phyloP scores from a whole-genome alignment of 2,113 vertebrate species.

The Elgaria multicarinata region DNA sequence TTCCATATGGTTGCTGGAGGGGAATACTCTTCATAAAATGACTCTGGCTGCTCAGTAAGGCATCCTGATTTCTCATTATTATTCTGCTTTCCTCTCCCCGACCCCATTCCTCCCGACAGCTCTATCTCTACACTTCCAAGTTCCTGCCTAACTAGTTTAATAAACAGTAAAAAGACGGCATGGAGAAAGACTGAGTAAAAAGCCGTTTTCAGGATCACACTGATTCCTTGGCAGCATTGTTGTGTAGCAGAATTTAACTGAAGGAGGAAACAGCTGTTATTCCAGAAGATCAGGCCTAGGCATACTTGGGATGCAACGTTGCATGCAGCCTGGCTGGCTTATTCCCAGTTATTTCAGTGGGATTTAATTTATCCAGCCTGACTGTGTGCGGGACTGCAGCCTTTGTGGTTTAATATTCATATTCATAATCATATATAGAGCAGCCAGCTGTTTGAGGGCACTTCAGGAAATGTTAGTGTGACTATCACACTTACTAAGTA shows the following conservation, averaged over 20 bases:
- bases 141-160: conserved; percentile 67
- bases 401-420: too few species aligned
- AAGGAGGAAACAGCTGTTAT: conserved; percentile 7
- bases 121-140: conserved; percentile 65
- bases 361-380: neutral
- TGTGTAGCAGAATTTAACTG: neutral
- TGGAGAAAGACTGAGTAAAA: conserved; percentile 16
- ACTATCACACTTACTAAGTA: too few species aligned
- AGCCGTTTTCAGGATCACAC: neutral
- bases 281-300: neutral
- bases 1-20: conserved; percentile 80
- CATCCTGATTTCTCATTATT: conserved; percentile 77
- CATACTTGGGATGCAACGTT: neutral
- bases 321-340: neutral
- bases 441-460: too few species aligned
- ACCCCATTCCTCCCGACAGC: neutral
- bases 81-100: conserved; percentile 66
- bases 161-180: conserved; percentile 43
- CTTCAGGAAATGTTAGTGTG: neutral
- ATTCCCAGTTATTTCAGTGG: neutral
- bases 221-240: conserved; percentile 1
- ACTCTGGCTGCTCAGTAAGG: conserved; percentile 73
- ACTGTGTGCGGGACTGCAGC: neutral
- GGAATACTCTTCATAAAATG: conserved; percentile 75
- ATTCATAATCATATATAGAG: neutral